Conservation (phyloP, 2,888 invertebrate species). For the Diarsia brunnea region DNA sequence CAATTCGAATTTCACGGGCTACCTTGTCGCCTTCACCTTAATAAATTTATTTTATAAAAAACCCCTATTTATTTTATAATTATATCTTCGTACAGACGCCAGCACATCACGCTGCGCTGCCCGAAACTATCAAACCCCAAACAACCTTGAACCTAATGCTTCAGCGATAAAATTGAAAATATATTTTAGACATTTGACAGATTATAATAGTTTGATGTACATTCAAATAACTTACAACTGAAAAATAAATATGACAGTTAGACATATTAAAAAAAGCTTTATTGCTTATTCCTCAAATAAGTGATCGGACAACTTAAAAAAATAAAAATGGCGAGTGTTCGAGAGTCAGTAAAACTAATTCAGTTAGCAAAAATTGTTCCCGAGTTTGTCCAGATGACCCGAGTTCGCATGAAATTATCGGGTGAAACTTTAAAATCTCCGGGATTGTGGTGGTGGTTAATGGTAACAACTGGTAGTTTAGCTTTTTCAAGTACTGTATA, state of each 20-base stretch:
- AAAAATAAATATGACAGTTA: neutral
- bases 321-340: neutral
- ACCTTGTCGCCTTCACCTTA: neutral
- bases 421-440: neutral
- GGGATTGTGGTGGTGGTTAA: rapidly evolving
- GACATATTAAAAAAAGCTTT: neutral
- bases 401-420: slow-evolving; percentile 1
- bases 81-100: no score
- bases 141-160: no score
- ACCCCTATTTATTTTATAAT: neutral
- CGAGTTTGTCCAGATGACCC: slow-evolving; percentile 70
- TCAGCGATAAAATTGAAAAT: no score
- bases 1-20: no score
- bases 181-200: no score
- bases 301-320: neutral
- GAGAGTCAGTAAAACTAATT: slow-evolving; percentile 17
- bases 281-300: neutral
- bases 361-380: slow-evolving; percentile 77
- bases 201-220: no score
- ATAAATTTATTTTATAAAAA: neutral
- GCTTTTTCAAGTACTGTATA: slow-evolving; percentile 19
- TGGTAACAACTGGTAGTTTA: slow-evolving; percentile 40
- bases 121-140: no score
- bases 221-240: neutral
- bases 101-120: no score